phyloP scores from a whole-genome alignment of 1,140 invertebrate species.

The Euwallacea fornicatus region DNA sequence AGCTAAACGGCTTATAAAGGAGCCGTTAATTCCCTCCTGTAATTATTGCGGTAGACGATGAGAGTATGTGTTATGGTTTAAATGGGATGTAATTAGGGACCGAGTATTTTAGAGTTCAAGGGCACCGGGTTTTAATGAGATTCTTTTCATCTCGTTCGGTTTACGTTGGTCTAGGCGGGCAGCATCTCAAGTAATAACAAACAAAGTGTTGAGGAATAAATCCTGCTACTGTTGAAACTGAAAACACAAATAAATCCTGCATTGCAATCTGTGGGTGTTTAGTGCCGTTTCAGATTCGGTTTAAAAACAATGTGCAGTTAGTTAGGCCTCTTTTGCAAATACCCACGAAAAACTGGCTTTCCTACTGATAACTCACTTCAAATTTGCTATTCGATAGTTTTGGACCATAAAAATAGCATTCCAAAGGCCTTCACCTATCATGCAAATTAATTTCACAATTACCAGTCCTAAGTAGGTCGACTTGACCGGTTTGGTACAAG shows the following conservation, averaged over 20 bases:
- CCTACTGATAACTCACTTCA: too few species aligned
- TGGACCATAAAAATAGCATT: constrained; percentile 22
- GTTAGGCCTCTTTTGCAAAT: too few species aligned
- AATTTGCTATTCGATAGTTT: background rate
- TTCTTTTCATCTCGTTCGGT: constrained; percentile 21
- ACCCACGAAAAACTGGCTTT: too few species aligned
- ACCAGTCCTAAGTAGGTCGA: constrained; percentile 18
- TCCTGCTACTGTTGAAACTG: background rate
- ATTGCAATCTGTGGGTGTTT: background rate
- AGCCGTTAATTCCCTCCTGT: constrained; percentile 32
- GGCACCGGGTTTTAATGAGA: constrained; percentile 28
- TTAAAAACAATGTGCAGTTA: too few species aligned
- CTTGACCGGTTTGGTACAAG: constrained; percentile 25
- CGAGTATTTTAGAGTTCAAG: constrained; percentile 34
- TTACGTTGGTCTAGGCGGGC: constrained; percentile 10
- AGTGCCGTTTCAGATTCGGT: too few species aligned
- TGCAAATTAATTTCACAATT: constrained; percentile 34
- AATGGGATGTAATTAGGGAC: constrained; percentile 33
- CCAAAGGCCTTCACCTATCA: constrained; percentile 29
- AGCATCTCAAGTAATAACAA: constrained; percentile 1
- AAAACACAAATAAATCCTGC: background rate
- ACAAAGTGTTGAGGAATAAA: constrained; percentile 4
- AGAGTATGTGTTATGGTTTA: constrained; percentile 36
- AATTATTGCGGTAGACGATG: constrained; percentile 36
- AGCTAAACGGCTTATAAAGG: constrained; percentile 29